Evolutionary conservation across 2,888 invertebrate species (phyloP).

Genomic region (Cyrtodaria siliqua): DNA sequence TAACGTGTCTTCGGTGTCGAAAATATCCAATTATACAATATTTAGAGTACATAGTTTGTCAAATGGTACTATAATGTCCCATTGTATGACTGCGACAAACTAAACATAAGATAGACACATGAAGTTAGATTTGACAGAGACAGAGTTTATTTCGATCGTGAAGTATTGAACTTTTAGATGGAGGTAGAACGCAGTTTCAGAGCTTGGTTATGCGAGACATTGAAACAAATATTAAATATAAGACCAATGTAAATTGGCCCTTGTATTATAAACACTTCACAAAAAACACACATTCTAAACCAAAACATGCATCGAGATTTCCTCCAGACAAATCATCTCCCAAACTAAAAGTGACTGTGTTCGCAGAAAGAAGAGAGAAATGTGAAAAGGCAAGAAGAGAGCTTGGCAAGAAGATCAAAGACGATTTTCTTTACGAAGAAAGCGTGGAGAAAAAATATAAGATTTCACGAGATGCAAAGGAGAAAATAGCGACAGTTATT

Average conservation of each 20-base stretch:
- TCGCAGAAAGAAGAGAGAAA: constrained; percentile 14
- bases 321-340: constrained; percentile 10
- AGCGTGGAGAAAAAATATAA: constrained; percentile 12
- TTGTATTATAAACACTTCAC: background rate
- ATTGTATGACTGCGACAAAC: too few species aligned
- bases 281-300: background rate
- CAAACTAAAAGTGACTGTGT: constrained; percentile 25
- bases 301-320: constrained; percentile 14
- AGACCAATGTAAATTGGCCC: background rate
- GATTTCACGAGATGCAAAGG: constrained; percentile 31
- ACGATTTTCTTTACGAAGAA: constrained; percentile 51
- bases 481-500: constrained; percentile 29
- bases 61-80: too few species aligned
- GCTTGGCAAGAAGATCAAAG: constrained; percentile 46
- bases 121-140: too few species aligned
- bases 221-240: too few species aligned
- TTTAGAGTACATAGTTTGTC: too few species aligned
- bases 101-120: too few species aligned
- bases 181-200: too few species aligned
- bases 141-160: too few species aligned
- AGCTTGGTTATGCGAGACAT: too few species aligned
- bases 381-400: constrained; percentile 38
- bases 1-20: too few species aligned
- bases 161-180: too few species aligned
- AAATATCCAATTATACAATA: too few species aligned